Percentiles rank a stretch among this genome's conserved stretches.
Evolutionary conservation across 2,113 vertebrate species (phyloP).

Genomic region (Urocitellus parryii): DNA sequence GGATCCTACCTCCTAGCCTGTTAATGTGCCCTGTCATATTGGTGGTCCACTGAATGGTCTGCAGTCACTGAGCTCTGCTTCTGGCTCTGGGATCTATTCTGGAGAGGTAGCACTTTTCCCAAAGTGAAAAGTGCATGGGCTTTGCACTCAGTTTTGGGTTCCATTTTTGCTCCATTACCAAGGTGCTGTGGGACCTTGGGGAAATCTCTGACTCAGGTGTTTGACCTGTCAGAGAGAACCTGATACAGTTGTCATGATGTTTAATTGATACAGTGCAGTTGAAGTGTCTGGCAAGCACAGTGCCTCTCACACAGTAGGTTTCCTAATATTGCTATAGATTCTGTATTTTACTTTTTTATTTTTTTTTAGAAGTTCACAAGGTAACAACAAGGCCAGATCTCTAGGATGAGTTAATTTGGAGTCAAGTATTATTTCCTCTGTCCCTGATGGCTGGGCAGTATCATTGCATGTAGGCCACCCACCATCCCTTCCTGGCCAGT

Average conservation of each 20-base stretch:
- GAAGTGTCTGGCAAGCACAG: not conserved
- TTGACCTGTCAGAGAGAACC: not conserved
- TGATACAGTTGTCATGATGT: not conserved
- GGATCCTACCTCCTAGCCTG: not conserved
- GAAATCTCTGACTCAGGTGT: conserved; percentile 24
- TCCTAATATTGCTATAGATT: not conserved
- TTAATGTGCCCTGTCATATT: not conserved
- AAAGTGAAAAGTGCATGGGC: not conserved
- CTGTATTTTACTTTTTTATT: not conserved
- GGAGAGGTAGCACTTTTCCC: not conserved
- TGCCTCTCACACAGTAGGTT: not conserved
- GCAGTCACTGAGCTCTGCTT: not conserved
- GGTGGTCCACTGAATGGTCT: not conserved
- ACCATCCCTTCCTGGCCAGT: not conserved
- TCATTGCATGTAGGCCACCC: not conserved
- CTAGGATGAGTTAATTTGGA: not conserved
- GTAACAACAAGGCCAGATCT: not conserved
- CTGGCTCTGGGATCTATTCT: not conserved
- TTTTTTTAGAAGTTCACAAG: not conserved
- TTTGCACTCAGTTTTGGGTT: conserved; percentile 31
- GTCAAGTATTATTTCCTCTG: not conserved
- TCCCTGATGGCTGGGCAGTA: not conserved
- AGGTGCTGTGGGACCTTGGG: not conserved
- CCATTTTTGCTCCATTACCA: not conserved
- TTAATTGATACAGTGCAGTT: not conserved